Evolutionary conservation across 2,113 vertebrate genomes (phyloP).

Genomic region (Carettochelys insculpta): DNA sequence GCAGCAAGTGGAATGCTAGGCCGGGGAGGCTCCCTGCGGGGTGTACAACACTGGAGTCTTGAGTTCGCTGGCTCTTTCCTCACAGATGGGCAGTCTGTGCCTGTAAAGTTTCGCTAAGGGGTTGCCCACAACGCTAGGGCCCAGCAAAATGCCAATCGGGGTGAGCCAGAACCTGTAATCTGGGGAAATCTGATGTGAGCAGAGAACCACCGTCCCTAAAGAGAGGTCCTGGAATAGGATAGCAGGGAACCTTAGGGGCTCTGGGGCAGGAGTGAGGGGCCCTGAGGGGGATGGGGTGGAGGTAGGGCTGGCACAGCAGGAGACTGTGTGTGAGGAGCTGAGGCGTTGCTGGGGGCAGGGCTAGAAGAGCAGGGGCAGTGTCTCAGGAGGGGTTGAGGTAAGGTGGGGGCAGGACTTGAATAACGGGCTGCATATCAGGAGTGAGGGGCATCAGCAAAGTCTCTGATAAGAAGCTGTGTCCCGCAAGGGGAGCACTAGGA

Average conservation of each 20-base stretch:
- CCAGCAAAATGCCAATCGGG: not conserved
- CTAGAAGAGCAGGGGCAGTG: not conserved
- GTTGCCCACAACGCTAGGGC: not conserved
- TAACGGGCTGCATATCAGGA: not conserved
- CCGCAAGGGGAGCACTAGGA: not conserved
- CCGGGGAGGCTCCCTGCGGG: not conserved
- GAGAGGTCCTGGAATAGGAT: not conserved
- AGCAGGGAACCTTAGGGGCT: no score
- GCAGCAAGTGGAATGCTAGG: not conserved
- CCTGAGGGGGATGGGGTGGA: not conserved
- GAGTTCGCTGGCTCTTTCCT: not conserved
- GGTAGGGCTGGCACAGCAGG: not conserved
- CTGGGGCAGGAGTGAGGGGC: not conserved
- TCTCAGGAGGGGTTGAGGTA: not conserved
- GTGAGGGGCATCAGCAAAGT: not conserved
- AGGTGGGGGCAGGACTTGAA: not conserved
- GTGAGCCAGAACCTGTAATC: not conserved
- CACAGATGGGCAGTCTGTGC: not conserved
- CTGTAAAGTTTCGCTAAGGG: not conserved
- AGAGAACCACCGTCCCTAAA: no score
- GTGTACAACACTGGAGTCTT: not conserved
- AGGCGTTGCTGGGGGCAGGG: not conserved
- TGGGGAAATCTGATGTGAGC: not conserved
- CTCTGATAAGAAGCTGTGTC: not conserved
- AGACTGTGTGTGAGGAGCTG: not conserved